Base-by-base conservation (phyloP, 2,797 vertebrate species). In the Cirrhinus molitorella region DNA sequence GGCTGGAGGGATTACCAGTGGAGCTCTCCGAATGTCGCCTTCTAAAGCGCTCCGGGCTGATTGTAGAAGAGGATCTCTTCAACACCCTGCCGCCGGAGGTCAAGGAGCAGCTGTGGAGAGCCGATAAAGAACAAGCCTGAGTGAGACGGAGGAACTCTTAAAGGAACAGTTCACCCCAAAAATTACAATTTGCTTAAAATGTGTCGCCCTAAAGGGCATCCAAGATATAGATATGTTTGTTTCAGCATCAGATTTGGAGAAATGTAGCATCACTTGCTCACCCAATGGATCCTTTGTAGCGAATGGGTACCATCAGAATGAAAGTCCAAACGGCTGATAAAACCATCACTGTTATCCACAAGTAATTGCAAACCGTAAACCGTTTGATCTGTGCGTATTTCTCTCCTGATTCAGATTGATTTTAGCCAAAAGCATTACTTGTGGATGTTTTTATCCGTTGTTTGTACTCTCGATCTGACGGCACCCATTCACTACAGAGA, bases 61-160 rank as follows among this genome's bases (percentile, higher is more conserved):
- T 99, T 90, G 98, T 99, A 87, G 98, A 99, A 90, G 98, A 99
- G 90, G 98, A 99, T 91, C 93, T 99, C 71, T 98, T 99, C 91
- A 98, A 96, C 94, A 98, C 97, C 0, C 87, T 99, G 92, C 97
- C 98, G 0, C 89, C 97, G 0, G 98, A 99, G 77, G 96, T 99
- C 85, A 99, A 99, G 91, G 98, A 99, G 87, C 95, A 97, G 88
- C 95, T 99, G 3, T 97, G 97, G 96, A 95, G 97, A 91, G 96
- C 96, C 0, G 98, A 99, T 89, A 99, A 99, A 88, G 98, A 99
- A 87, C 97, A 97, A 90, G 96, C 67, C 70, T 90, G 83, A 89
- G 84, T 14, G 55, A 59, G 43, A 72, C 43, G 17, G 70, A 86
- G 51, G 59, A 8, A 78, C 75, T 85, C 25, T 83, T 74, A 85